These are phyloP conservation scores for Drosophila suzukii DNA, from an alignment of 1,140 invertebrate genomes.

Conservation along the genomic window DNA sequence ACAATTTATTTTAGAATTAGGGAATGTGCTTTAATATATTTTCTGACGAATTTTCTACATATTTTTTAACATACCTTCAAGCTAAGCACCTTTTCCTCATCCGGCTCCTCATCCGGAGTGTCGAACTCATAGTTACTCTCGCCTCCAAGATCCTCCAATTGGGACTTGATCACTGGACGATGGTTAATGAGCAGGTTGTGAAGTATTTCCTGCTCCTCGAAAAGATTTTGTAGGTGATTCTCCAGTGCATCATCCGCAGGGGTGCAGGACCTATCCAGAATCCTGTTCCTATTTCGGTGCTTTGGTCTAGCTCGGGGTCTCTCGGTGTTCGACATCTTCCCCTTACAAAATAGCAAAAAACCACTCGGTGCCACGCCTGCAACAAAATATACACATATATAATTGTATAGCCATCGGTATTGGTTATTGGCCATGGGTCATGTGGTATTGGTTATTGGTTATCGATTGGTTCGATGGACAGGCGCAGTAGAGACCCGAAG, in stretches of 20 bases:
- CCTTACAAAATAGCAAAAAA: background rate
- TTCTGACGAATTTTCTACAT: too few species aligned
- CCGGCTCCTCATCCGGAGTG: constrained; percentile 1
- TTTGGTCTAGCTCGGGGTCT: background rate
- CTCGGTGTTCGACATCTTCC: constrained; percentile 15
- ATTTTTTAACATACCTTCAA: too few species aligned
- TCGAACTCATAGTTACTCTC: constrained; percentile 16
- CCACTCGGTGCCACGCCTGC: constrained; percentile 48
- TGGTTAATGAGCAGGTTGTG: background rate
- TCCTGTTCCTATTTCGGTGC: background rate
- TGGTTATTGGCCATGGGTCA: constrained; percentile 53
- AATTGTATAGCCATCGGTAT: constrained; percentile 9
- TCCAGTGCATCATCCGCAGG: constrained; percentile 27
- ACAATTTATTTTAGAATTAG: too few species aligned
- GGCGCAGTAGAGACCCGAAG: constrained; percentile 60
- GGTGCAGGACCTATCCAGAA: constrained; percentile 3
- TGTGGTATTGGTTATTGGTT: constrained; percentile 45
- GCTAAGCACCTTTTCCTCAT: background rate
- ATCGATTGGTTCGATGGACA: constrained; percentile 55
- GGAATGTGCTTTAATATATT: too few species aligned
- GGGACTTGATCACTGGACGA: background rate
- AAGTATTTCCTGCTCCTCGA: constrained; percentile 40
- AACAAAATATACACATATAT: constrained; percentile 17
- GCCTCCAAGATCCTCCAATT: background rate
- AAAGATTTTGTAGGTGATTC: constrained; percentile 29